Conservation (phyloP, 1,140 invertebrate species). For the Phymorhynchus buccinoides region DNA sequence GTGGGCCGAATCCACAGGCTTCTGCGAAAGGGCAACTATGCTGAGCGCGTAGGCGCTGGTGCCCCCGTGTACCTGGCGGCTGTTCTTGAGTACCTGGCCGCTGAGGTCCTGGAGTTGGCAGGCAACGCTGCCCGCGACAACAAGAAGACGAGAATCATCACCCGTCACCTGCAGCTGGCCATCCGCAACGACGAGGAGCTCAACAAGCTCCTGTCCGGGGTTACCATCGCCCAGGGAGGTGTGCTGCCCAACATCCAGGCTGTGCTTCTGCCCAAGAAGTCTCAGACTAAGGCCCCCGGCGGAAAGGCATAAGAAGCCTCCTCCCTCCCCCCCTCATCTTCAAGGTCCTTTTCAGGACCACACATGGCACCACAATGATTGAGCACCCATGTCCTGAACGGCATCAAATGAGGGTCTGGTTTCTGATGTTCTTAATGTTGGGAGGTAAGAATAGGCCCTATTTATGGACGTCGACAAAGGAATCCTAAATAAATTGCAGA, state of each 20-base stretch:
- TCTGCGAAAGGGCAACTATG: slow-evolving; percentile 70
- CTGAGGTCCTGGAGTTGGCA: slow-evolving; percentile 77
- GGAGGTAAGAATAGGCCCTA: too few species aligned
- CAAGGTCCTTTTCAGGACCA: too few species aligned
- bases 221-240: slow-evolving; percentile 73
- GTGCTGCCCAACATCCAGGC: slow-evolving; percentile 73
- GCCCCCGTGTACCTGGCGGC: slow-evolving; percentile 71
- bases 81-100: slow-evolving; percentile 73
- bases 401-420: too few species aligned
- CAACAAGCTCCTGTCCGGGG: slow-evolving; percentile 70
- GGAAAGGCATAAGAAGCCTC: too few species aligned
- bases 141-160: slow-evolving; percentile 73
- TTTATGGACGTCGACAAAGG: too few species aligned
- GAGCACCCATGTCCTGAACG: too few species aligned
- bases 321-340: too few species aligned
- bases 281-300: slow-evolving; percentile 37
- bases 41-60: slow-evolving; percentile 67
- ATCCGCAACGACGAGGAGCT: slow-evolving; percentile 73
- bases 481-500: too few species aligned
- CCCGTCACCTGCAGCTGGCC: slow-evolving; percentile 70
- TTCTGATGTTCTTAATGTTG: too few species aligned
- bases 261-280: slow-evolving; percentile 71
- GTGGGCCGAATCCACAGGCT: slow-evolving; percentile 72
- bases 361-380: too few species aligned
- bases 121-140: slow-evolving; percentile 84